These are phyloP conservation scores for Tachina grossa DNA, from an alignment of 2,888 invertebrate genomes.

Conservation along the genomic window DNA sequence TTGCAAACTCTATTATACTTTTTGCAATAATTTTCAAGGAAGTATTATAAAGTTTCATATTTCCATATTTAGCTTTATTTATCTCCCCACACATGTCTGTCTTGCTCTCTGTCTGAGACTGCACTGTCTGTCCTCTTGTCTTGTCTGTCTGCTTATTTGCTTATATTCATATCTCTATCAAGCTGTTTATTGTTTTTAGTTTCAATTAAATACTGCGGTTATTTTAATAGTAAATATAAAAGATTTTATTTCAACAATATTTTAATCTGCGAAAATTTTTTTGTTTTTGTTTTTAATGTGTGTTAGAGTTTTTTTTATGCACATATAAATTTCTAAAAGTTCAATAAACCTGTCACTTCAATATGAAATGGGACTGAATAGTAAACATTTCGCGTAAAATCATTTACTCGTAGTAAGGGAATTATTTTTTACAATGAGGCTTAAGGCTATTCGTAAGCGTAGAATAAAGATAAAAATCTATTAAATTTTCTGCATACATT, in stretches of 20 bases:
- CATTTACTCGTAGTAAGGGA: too few species aligned
- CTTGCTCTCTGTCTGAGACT: neutral
- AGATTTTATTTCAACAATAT: neutral
- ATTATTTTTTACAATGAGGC: too few species aligned
- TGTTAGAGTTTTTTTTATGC: neutral
- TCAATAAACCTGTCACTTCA: conserved; percentile 4
- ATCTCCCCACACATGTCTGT: conserved; percentile 11
- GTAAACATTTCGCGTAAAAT: too few species aligned
- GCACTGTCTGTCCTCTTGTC: neutral
- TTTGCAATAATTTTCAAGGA: conserved; percentile 21
- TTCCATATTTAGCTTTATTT: conserved; percentile 19
- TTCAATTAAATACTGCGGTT: conserved; percentile 52
- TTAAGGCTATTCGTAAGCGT: too few species aligned
- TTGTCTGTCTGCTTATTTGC: conserved; percentile 20
- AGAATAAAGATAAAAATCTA: too few species aligned
- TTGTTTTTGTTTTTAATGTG: neutral
- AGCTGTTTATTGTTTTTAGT: conserved; percentile 46
- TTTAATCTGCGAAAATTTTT: conserved; percentile 21
- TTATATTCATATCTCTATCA: conserved; percentile 39
- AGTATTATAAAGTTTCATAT: conserved; percentile 57
- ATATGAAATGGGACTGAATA: neutral
- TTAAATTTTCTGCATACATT: too few species aligned
- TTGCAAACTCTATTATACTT: neutral
- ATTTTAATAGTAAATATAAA: neutral
- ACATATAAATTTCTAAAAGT: conserved; percentile 16